These are phyloP conservation scores for Trisateles emortualis DNA, from an alignment of 2,888 invertebrate genomes.

Conservation along the genomic window DNA sequence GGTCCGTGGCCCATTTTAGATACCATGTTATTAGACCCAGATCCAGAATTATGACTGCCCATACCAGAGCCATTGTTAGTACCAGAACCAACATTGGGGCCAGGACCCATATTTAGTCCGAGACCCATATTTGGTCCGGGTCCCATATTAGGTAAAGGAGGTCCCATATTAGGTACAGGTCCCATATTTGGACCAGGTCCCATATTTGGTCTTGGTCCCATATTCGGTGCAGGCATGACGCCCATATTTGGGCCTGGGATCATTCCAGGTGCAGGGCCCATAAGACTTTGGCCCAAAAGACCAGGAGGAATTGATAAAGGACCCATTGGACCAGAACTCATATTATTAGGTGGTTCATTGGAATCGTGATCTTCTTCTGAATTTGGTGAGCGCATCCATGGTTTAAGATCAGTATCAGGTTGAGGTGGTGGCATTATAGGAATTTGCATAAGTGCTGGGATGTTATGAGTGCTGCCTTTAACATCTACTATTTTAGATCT, in stretches of 20 bases:
- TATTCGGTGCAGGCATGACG: constrained; percentile 30
- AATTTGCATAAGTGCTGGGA: constrained; percentile 75
- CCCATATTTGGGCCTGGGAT: constrained; percentile 36
- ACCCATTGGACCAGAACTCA: constrained; percentile 37
- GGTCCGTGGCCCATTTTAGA: constrained; percentile 37
- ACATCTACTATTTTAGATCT: constrained; percentile 63
- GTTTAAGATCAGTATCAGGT: constrained; percentile 57
- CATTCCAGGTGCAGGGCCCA: constrained; percentile 44
- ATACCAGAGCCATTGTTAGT: constrained; percentile 30
- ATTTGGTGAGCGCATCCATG: constrained; percentile 65
- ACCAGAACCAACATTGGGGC: constrained; percentile 39
- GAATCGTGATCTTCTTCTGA: constrained; percentile 59
- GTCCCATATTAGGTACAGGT: constrained; percentile 43
- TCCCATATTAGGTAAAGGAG: constrained; percentile 46
- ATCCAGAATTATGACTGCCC: constrained; percentile 34
- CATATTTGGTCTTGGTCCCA: constrained; percentile 50
- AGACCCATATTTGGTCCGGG: constrained; percentile 45
- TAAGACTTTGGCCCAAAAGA: constrained; percentile 47
- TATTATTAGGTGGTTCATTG: constrained; percentile 48
- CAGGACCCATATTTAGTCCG: constrained; percentile 41
- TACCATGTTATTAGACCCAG: too few relatives aligned
- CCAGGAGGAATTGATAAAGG: constrained; percentile 51
- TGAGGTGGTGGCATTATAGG: constrained; percentile 67
- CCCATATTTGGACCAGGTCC: constrained; percentile 43
- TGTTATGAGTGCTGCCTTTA: constrained; percentile 47